Base-by-base conservation (phyloP, 2,113 vertebrate species). In the Seriola aureovittata region DNA sequence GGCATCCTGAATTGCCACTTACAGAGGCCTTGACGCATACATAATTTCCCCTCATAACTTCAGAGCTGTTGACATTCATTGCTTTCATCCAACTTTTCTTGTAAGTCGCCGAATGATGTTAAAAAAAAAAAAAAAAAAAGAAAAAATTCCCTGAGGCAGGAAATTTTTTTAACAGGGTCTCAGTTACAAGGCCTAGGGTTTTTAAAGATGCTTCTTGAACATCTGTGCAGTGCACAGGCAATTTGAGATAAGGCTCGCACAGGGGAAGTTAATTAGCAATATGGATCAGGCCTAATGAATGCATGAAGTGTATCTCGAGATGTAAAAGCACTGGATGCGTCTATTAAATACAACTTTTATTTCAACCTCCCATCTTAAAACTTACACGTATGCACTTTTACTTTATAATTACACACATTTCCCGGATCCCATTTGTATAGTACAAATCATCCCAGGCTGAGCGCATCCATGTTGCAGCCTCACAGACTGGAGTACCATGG, bases 181-280 rank as follows among this genome's bases (percentile, higher is more conserved):
- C 74, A 59, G 48, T 80, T 85, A 87, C 82, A 82, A 78, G 78
- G 55, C 60, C 1, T 29, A 36, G 50, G 63, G 66, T 85, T 89
- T 90, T 85, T 77, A 82, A 82, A 91, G 87, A 88, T 82, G 73
- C 75, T 86, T 72, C 82, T 83, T 80, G 74, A 92, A 93, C 93
- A 94, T 93, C 92, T 92, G 93, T 85, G 89, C 85, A 73, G 79
- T 29, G 13, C 71, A 58, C 66, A 85, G 78, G 89, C 91, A 92
- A 86, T 92, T 89, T 89, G 78, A 88, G 85, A 84, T 85, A 88
- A 88, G 84, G 74, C 78, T 86, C 70, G 42, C 75, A 79, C 75
- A 78, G 88, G 76, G 82, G 81, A 86, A 87, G 91, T 91, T 92
- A 92, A 93, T 94, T 93, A 91, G 85, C 85, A 89, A 76, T 89